Evolutionary conservation across 64 coral and sea anemone species (phyloP).

Genomic region (Trachythela sp.): DNA sequence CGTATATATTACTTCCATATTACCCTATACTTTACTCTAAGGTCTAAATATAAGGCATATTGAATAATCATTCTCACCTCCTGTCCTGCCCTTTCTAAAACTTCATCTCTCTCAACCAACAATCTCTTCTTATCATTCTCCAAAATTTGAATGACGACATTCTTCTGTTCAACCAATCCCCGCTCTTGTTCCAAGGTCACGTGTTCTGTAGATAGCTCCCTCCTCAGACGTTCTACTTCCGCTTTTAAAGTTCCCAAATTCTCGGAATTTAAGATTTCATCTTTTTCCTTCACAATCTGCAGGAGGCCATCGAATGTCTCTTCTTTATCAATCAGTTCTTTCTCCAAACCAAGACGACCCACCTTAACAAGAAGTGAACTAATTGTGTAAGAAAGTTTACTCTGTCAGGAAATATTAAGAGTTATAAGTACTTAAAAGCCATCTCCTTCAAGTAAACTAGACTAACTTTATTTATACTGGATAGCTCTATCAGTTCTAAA

Average conservation of each 20-base stretch:
- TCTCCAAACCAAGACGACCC: constrained; percentile 10
- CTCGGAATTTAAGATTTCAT: background rate
- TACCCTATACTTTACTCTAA: too few relatives aligned
- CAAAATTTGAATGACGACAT: constrained; percentile 17
- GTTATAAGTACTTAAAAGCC: too few relatives aligned
- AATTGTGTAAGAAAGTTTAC: background rate
- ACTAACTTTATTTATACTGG: too few relatives aligned
- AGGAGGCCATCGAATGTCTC: constrained; percentile 1
- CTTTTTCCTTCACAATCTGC: constrained; percentile 2
- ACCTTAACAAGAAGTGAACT: background rate
- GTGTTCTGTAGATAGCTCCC: background rate
- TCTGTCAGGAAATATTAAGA: too few relatives aligned
- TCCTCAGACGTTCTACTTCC: background rate
- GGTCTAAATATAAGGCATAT: too few relatives aligned
- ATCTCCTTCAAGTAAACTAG: too few relatives aligned
- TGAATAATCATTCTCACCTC: background rate
- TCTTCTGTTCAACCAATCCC: constrained; percentile 6
- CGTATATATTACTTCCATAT: too few relatives aligned
- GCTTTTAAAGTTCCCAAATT: background rate
- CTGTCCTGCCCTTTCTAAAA: background rate
- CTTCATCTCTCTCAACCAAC: background rate
- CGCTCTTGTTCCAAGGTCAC: background rate
- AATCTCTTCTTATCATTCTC: background rate
- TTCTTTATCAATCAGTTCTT: constrained; percentile 1
- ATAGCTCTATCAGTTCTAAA: too few relatives aligned